Conservation (phyloP, 2,888 invertebrate genomes). For the Alsophila aescularia region DNA sequence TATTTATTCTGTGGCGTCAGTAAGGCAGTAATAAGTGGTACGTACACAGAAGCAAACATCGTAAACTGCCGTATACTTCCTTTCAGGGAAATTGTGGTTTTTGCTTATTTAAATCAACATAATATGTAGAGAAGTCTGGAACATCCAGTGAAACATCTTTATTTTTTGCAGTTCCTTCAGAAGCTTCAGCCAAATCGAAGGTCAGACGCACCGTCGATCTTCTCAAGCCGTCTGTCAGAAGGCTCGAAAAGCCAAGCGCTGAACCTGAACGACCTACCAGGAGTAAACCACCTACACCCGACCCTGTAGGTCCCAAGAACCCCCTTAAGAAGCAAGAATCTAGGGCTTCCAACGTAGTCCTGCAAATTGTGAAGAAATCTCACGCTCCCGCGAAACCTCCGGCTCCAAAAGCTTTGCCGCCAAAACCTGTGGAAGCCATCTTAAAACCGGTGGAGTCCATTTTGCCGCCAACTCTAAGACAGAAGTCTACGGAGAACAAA, state of each 20-base stretch:
- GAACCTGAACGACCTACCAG: slow-evolving; percentile 65
- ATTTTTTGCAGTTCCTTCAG: slow-evolving; percentile 48
- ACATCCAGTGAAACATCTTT: no score
- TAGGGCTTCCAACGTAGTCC: slow-evolving; percentile 61
- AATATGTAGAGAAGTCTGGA: no score
- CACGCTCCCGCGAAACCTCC: slow-evolving; percentile 55
- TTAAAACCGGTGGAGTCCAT: slow-evolving; percentile 29
- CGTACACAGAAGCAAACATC: no score
- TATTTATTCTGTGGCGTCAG: no score
- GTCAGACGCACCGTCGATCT: slow-evolving; percentile 55
- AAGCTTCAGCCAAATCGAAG: slow-evolving; percentile 53
- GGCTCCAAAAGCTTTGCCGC: slow-evolving; percentile 36
- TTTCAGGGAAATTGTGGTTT: no score
- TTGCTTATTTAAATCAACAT: no score
- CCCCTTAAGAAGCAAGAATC: slow-evolving; percentile 54
- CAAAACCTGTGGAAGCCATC: slow-evolving; percentile 2
- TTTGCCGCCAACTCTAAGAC: slow-evolving; percentile 61
- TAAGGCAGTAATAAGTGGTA: no score
- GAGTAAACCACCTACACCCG: slow-evolving; percentile 55
- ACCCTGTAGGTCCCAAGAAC: slow-evolving; percentile 56
- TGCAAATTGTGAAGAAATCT: slow-evolving; percentile 73
- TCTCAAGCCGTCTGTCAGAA: slow-evolving; percentile 51
- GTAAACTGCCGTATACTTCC: no score
- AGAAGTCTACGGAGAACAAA: slow-evolving; percentile 60
- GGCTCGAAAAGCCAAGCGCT: slow-evolving; percentile 50